These are phyloP conservation scores for Drosophila pseudoananassae DNA, from an alignment of 1,140 invertebrate species.

Conservation along the genomic window DNA sequence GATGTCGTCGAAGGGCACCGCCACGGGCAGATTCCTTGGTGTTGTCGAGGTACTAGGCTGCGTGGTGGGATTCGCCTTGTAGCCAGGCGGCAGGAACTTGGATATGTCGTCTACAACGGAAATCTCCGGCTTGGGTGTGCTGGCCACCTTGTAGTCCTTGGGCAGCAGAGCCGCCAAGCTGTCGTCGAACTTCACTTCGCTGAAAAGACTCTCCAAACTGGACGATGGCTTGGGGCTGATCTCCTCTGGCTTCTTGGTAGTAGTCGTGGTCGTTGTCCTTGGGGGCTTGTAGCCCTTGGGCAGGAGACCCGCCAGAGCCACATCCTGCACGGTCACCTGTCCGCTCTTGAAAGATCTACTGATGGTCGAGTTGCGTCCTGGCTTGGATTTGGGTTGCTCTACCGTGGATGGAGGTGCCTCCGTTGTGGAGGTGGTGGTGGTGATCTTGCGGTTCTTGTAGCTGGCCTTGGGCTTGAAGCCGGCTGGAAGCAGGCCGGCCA, in stretches of 20 bases:
- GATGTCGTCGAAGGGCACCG: constrained; percentile 84
- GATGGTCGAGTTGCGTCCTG: constrained; percentile 77
- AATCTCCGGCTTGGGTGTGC: constrained; percentile 61
- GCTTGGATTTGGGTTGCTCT: constrained; percentile 49
- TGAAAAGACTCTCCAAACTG: constrained; percentile 63
- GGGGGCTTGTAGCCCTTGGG: constrained; percentile 87
- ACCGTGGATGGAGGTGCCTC: constrained; percentile 17
- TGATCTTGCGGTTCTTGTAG: constrained; percentile 85
- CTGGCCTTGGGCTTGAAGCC: constrained; percentile 86
- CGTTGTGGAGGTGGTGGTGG: constrained; percentile 85
- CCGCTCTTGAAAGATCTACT: constrained; percentile 80
- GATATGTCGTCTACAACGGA: constrained; percentile 85
- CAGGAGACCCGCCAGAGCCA: constrained; percentile 85
- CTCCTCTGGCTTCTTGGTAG: constrained; percentile 41
- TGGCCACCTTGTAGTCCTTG: constrained; percentile 86
- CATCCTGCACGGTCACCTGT: constrained; percentile 64
- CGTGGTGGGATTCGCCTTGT: constrained; percentile 77
- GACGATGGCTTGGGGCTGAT: constrained; percentile 32
- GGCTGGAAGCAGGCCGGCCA: constrained; percentile 86
- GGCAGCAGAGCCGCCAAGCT: constrained; percentile 86
- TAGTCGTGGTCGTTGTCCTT: constrained; percentile 84
- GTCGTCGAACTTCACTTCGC: constrained; percentile 73
- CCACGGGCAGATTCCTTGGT: constrained; percentile 22
- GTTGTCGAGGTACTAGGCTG: constrained; percentile 12
- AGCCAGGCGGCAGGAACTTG: constrained; percentile 87